Base-by-base conservation (phyloP, 1,140 invertebrate genomes). In the Papilio polyxenes region DNA sequence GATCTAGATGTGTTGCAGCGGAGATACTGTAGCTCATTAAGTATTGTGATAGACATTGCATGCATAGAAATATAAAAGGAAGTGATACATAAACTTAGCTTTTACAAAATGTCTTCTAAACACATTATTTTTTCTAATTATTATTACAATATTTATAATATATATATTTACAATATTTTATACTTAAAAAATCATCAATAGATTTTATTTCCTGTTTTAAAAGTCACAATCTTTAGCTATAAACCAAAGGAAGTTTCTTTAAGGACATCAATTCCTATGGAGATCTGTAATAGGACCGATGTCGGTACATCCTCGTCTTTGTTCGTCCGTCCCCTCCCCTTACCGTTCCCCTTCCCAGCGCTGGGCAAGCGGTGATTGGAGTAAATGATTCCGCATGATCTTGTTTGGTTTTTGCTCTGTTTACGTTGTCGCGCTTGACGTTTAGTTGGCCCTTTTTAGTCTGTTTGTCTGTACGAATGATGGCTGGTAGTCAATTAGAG, bases 371-470 rank as follows among this genome's bases (percentile, higher is more conserved):
- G 82, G 85, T 88, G 89, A 91, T 91, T 91, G 90, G 88, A 89
- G 91, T 92, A 92, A 92, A 90, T 90, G 91, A 91, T 91, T 92
- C 91, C 89, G 87, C 89, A 90, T 92, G 90, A 90, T 92, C 88
- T 90, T 88, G 91, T 91, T 92, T 90, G 83, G 87, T 91, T 92
- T 92, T 93, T 92, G 89, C 88, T 92, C 90, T 90, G 89, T 91
- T 92, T 91, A 92, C 88, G 56, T 82, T 89, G 89, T 87, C 91
- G 87, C 82, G 80, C 83, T 88, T 90, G 88, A 88, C 85, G 85
- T 84, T 86, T 82, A 77, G 82, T 83, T 85, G 81, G 80, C 53
- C 15, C 59, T 80, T 89, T 87, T 86, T 87, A 84, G 82, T 83
- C 83, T 82, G 82, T 89, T 86, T 83, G 85, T 82, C 59, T 84